Evolutionary conservation across 2,888 invertebrate genomes (phyloP).

Genomic region (Allolobophora icterica): DNA sequence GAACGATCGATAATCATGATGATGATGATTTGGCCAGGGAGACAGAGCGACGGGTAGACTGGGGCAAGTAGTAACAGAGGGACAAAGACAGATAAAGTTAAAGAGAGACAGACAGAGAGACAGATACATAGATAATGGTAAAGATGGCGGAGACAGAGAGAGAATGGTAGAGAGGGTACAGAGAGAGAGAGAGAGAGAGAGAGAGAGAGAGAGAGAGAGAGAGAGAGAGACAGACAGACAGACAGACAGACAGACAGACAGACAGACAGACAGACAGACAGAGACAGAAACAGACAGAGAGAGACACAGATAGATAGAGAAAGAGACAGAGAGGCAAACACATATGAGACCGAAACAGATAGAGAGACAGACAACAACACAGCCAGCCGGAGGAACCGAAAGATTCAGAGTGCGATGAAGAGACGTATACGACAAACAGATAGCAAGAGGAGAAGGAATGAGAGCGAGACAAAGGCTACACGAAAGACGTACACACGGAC

Average conservation of each 20-base stretch:
- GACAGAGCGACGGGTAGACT: not conserved
- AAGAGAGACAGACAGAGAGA: not conserved
- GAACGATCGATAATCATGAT: not conserved
- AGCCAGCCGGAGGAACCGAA: not conserved
- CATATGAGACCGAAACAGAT: not conserved
- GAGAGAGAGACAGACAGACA: not conserved
- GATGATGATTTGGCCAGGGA: not conserved
- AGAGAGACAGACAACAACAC: not conserved
- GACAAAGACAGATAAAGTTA: not conserved
- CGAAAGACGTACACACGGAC: too few species aligned
- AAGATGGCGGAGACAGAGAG: not conserved
- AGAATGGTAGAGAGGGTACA: not conserved
- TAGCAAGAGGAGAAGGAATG: too few species aligned
- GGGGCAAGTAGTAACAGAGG: not conserved
- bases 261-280: not conserved
- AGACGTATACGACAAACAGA: not conserved
- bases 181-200: not conserved
- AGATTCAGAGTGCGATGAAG: too few species aligned
- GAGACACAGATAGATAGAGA: not conserved
- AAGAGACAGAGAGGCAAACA: not conserved
- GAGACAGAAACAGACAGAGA: not conserved
- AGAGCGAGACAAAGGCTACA: too few species aligned
- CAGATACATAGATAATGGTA: not conserved
- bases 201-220: not conserved
- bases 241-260: not conserved